Conservation (phyloP, 1,140 invertebrate species). For the Eueides isabella region DNA sequence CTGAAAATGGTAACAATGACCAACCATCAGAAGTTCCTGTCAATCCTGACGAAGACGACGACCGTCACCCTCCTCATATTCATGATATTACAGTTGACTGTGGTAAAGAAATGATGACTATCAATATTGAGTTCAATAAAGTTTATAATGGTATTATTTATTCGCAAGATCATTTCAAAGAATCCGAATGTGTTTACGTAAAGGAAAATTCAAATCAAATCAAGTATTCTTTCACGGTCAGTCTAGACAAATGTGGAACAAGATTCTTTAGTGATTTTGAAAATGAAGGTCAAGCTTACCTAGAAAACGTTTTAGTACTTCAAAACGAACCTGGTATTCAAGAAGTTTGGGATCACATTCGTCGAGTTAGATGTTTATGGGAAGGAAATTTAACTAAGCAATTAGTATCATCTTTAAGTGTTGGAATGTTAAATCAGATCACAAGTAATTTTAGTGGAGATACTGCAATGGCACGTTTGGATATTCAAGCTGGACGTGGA, state of each 20-base stretch:
- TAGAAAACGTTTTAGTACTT: conserved; percentile 91
- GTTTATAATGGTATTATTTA: conserved; percentile 91
- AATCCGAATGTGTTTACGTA: conserved; percentile 88
- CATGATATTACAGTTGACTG: conserved; percentile 89
- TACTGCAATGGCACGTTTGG: conserved; percentile 90
- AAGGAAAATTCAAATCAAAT: conserved; percentile 86
- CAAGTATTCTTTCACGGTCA: conserved; percentile 89
- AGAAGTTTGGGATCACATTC: conserved; percentile 91
- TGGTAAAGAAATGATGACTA: conserved; percentile 91
- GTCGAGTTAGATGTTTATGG: conserved; percentile 91
- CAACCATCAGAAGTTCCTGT: conserved; percentile 39
- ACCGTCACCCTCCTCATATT: conserved; percentile 88
- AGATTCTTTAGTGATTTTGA: conserved; percentile 91
- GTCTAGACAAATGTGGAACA: conserved; percentile 90
- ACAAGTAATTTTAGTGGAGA: conserved; percentile 92
- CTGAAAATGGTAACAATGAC: conserved; percentile 21
- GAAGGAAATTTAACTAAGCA: conserved; percentile 90
- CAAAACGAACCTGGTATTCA: conserved; percentile 92
- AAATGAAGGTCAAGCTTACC: conserved; percentile 88
- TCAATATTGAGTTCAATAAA: conserved; percentile 90
- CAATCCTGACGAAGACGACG: conserved; percentile 67
- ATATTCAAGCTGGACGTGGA: conserved; percentile 90
- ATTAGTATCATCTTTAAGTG: conserved; percentile 87
- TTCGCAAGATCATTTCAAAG: conserved; percentile 89
- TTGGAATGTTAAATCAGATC: conserved; percentile 91